These are phyloP conservation scores for Holothuria scabra DNA, from an alignment of 53 echinoderm and acorn worm species.

Conservation along the genomic window DNA sequence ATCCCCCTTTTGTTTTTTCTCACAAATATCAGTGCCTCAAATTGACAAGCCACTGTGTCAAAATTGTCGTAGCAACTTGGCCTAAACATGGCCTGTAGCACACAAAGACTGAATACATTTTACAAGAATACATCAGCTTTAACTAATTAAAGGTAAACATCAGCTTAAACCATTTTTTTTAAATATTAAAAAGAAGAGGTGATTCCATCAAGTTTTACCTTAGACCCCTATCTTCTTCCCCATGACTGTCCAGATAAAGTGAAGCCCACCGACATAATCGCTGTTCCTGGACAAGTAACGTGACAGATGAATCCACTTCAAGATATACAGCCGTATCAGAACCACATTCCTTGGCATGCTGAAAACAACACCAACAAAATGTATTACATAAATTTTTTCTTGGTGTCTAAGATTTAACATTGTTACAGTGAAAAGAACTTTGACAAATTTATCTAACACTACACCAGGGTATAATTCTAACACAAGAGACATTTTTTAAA, in stretches of 20 bases:
- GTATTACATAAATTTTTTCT: not conserved
- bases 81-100: too few species aligned
- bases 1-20: too few species aligned
- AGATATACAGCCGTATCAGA: conserved; percentile 82
- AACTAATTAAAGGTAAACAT: not conserved
- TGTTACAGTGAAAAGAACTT: not conserved
- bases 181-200: not conserved
- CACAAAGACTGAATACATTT: too few species aligned
- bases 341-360: conserved; percentile 88
- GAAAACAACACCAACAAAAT: not conserved
- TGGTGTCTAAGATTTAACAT: not conserved
- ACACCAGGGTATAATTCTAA: too few species aligned
- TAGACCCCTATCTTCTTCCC: conserved; percentile 91
- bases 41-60: too few species aligned
- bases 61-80: too few species aligned
- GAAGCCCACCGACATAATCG: conserved; percentile 89
- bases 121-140: too few species aligned
- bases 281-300: conserved; percentile 76
- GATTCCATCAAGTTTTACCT: conserved; percentile 48
- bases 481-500: too few species aligned
- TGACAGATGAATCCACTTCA: conserved; percentile 83
- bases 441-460: too few species aligned
- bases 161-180: not conserved
- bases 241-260: conserved; percentile 92
- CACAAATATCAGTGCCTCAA: too few species aligned